phyloP scores from a whole-genome alignment of 2,888 invertebrate genomes.

The Dynastes maya region DNA sequence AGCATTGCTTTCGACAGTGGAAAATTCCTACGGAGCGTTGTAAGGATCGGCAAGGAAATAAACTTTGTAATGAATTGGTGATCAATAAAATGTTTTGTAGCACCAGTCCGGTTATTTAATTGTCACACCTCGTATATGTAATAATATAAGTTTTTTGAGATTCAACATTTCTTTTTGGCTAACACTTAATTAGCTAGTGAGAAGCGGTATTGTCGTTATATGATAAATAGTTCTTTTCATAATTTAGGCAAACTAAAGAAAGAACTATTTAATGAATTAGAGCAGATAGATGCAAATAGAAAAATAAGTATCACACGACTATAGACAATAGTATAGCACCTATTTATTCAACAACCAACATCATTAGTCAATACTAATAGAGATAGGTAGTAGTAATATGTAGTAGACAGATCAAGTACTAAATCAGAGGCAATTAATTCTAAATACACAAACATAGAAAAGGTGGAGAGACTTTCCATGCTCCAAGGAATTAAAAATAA shows the following conservation, averaged over 20 bases:
- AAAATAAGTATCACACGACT: conserved; percentile 44
- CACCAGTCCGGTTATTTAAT: no score
- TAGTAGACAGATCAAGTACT: not conserved
- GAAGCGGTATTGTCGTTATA: conserved; percentile 31
- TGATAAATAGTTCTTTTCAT: conserved; percentile 4
- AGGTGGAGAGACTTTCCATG: no score
- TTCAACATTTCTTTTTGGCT: not conserved
- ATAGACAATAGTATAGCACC: conserved; percentile 19
- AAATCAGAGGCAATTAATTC: conserved; percentile 7
- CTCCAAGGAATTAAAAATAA: not conserved
- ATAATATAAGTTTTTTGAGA: not conserved
- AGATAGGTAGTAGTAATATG: not conserved
- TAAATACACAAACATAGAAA: not conserved
- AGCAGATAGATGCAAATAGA: conserved; percentile 29
- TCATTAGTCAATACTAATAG: conserved; percentile 8
- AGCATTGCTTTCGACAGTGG: no score
- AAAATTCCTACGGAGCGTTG: no score
- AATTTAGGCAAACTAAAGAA: not conserved
- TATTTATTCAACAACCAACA: conserved; percentile 40
- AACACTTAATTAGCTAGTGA: conserved; percentile 15
- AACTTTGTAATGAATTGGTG: no score
- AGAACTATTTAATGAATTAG: not conserved
- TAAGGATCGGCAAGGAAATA: no score
- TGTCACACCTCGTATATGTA: no score
- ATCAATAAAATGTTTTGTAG: no score